Evolutionary conservation across 2,113 vertebrate species (phyloP).

Genomic region (Pundamilia nyererei): DNA sequence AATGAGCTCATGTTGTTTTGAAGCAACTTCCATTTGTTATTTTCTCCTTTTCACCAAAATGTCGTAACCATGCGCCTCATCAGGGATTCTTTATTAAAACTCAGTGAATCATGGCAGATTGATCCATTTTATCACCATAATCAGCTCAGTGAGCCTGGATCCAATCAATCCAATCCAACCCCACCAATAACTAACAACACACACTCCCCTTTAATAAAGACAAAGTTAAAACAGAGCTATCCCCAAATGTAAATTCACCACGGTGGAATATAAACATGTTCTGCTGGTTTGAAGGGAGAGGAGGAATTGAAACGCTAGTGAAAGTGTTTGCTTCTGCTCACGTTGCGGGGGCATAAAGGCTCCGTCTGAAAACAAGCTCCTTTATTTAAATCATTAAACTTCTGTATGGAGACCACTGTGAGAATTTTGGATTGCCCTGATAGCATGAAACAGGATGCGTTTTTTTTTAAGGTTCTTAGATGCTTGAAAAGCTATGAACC

Average conservation of each 20-base stretch:
- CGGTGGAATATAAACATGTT: slow-evolving; percentile 22
- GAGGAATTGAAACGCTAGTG: background rate
- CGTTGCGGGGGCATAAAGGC: background rate
- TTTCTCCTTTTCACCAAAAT: background rate
- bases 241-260: slow-evolving; percentile 2
- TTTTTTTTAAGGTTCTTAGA: background rate
- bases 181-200: slow-evolving; percentile 7
- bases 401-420: background rate
- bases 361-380: background rate
- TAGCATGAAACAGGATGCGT: background rate
- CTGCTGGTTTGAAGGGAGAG: background rate
- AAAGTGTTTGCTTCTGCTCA: background rate
- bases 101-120: background rate
- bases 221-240: slow-evolving; percentile 26
- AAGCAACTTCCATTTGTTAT: background rate
- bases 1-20: slow-evolving; percentile 2
- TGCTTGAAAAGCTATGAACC: background rate
- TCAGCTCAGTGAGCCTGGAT: slow-evolving; percentile 23
- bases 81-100: slow-evolving; percentile 7
- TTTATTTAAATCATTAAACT: background rate
- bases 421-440: background rate
- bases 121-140: slow-evolving; percentile 18
- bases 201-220: slow-evolving; percentile 12
- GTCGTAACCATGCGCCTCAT: background rate
- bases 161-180: slow-evolving; percentile 8